Conservation (phyloP, 2,113 vertebrate species). For the Leucoraja erinaceus region DNA sequence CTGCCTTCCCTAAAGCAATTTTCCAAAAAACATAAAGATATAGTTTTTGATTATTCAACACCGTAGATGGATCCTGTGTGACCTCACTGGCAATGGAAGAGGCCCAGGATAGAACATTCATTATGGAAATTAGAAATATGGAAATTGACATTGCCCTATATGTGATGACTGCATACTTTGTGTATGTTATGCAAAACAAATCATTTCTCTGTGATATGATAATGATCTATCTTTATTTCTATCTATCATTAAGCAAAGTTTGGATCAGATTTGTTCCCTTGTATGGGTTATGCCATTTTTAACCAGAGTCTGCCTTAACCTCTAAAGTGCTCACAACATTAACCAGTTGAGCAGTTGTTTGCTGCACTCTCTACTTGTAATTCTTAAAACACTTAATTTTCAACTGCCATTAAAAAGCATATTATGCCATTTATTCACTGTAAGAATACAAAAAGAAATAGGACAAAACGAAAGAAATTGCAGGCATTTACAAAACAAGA, state of each 20-base stretch:
- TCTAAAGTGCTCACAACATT: not conserved
- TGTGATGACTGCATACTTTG: too few relatives aligned
- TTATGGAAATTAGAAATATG: too few relatives aligned
- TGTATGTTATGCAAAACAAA: too few relatives aligned
- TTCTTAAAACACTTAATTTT: not conserved
- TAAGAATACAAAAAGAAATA: not conserved
- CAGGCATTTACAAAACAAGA: constrained; percentile 29
- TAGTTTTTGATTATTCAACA: not conserved
- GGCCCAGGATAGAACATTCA: too few relatives aligned
- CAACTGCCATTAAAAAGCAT: not conserved
- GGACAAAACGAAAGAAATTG: not conserved
- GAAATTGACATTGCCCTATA: too few relatives aligned
- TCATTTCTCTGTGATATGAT: too few relatives aligned
- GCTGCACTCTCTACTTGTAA: not conserved
- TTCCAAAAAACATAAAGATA: not conserved
- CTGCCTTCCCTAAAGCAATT: not conserved
- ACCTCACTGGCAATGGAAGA: too few relatives aligned
- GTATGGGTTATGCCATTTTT: not conserved
- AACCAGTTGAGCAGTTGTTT: not conserved
- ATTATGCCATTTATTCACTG: not conserved
- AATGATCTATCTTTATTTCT: too few relatives aligned
- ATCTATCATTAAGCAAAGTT: not conserved
- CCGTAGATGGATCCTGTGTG: too few relatives aligned
- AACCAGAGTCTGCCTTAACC: not conserved
- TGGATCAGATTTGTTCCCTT: not conserved